A percentile compares a stretch with the other conserved stretches of the same genome.
Conservation (phyloP, 2,113 vertebrate species). For the Semnornis frantzii region DNA sequence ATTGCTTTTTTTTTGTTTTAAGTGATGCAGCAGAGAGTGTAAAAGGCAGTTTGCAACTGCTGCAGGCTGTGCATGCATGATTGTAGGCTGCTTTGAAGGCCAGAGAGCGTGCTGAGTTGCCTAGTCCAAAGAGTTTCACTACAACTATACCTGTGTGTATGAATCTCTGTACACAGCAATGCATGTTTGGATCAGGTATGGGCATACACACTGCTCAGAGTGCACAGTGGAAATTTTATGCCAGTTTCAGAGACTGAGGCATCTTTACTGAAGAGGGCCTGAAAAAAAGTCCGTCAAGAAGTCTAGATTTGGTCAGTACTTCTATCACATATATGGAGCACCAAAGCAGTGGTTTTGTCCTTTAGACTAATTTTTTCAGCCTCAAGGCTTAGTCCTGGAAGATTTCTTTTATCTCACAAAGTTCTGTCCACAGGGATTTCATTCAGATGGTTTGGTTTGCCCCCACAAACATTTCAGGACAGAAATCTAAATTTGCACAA, state of each 20-base stretch:
- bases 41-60: background rate
- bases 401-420: background rate
- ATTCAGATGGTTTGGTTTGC: background rate
- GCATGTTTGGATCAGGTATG: background rate
- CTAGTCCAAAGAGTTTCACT: background rate
- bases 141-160: background rate
- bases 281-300: background rate
- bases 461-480: background rate
- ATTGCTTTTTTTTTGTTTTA: background rate
- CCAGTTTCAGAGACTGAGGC: background rate
- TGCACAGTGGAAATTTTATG: background rate
- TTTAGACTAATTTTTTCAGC: background rate
- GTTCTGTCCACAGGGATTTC: background rate
- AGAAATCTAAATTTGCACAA: background rate
- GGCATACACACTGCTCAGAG: background rate
- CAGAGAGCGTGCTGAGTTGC: background rate
- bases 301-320: background rate
- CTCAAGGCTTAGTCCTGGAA: background rate
- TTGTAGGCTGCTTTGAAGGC: background rate
- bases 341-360: background rate
- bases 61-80: background rate
- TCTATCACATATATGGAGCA: background rate
- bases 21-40: background rate
- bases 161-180: background rate
- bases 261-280: background rate